A percentile compares a stretch with the other conserved stretches of the same genome.
These are phyloP conservation scores for Tipula unca DNA, from an alignment of 2,888 invertebrate genomes.

Conservation along the genomic window DNA sequence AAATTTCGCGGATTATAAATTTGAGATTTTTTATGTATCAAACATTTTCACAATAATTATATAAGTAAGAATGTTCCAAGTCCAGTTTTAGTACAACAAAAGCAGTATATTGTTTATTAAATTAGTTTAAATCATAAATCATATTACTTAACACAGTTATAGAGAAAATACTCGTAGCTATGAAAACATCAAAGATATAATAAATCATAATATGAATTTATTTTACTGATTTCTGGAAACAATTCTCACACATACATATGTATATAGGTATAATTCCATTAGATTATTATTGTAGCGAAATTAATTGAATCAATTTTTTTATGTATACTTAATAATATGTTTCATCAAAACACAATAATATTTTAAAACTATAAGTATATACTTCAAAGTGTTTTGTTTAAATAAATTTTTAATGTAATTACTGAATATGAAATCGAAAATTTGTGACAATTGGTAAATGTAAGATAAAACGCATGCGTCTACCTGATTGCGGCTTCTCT, in stretches of 20 bases:
- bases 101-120: no score
- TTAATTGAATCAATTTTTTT: background rate
- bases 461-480: background rate
- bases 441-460: background rate
- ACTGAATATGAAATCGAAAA: background rate
- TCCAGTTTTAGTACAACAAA: no score
- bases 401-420: background rate
- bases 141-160: background rate
- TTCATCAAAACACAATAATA: background rate
- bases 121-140: background rate
- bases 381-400: background rate
- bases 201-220: background rate
- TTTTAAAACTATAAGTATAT: no score
- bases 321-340: no score
- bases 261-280: background rate
- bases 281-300: background rate
- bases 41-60: no score
- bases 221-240: background rate
- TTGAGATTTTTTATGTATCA: no score
- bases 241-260: background rate
- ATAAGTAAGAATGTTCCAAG: no score
- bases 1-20: no score
- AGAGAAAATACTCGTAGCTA: background rate
- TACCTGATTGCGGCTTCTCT: constrained; percentile 15
- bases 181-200: background rate